Evolutionary conservation across 2,888 invertebrate genomes (phyloP).

Genomic region (Lasius platythorax): DNA sequence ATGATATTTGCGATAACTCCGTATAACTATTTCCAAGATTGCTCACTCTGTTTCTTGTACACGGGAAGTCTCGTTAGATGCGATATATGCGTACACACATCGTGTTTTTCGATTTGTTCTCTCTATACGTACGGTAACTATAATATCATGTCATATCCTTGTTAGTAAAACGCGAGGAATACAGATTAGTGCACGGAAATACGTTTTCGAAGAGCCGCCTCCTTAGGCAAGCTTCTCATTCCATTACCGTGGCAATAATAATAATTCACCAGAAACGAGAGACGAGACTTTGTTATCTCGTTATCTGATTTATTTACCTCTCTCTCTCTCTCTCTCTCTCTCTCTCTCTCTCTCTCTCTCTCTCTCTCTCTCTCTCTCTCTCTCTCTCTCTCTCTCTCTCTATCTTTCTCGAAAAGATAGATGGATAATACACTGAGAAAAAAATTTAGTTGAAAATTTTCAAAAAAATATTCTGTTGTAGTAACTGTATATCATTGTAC

Average conservation of each 20-base stretch:
- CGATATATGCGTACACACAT: slow-evolving; percentile 4
- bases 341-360: no score
- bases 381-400: no score
- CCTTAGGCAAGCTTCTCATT: slow-evolving; percentile 41
- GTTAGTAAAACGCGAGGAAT: slow-evolving; percentile 38
- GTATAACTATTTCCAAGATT: background rate
- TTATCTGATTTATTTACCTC: slow-evolving; percentile 25
- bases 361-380: background rate
- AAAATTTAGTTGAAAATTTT: no score
- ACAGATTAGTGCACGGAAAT: slow-evolving; percentile 41
- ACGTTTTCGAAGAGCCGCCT: slow-evolving; percentile 38
- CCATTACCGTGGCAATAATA: slow-evolving; percentile 45
- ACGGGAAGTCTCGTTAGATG: slow-evolving; percentile 27
- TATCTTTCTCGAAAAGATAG: background rate
- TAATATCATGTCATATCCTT: slow-evolving; percentile 28
- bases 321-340: no score
- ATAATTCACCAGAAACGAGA: slow-evolving; percentile 30
- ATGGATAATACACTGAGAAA: background rate
- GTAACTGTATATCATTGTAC: no score
- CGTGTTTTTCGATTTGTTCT: slow-evolving; percentile 28
- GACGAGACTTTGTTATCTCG: slow-evolving; percentile 19
- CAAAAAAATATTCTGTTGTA: no score
- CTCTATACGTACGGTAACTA: slow-evolving; percentile 20
- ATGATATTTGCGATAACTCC: background rate
- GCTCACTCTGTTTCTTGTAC: background rate